Percentiles rank a stretch among this genome's conserved stretches.
Evolutionary conservation across 2,113 vertebrate genomes (phyloP).

Genomic region (Seriola aureovittata): DNA sequence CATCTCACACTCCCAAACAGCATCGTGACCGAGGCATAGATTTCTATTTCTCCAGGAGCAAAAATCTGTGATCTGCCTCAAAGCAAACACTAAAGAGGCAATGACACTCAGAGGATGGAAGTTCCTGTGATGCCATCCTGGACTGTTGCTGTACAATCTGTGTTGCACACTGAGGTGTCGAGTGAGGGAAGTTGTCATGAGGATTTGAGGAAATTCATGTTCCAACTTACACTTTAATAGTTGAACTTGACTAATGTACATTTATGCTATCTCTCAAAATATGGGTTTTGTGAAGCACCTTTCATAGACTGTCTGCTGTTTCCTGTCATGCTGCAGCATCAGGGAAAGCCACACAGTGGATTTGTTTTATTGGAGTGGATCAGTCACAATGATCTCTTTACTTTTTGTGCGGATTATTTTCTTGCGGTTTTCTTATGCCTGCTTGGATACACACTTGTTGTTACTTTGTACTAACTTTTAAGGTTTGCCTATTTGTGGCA

Average conservation of each 20-base stretch:
- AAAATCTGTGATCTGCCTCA: slow-evolving; percentile 51
- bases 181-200: not conserved
- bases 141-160: slow-evolving; percentile 1
- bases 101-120: not conserved
- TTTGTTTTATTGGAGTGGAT: not conserved
- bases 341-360: not conserved
- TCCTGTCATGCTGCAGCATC: slow-evolving; percentile 19
- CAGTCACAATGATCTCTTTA: not conserved
- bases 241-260: not conserved
- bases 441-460: not conserved
- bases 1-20: slow-evolving; percentile 71
- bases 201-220: slow-evolving; percentile 18
- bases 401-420: not conserved
- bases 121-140: not conserved
- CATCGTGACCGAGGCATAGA: slow-evolving; percentile 85
- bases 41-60: slow-evolving; percentile 88
- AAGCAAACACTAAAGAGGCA: not conserved
- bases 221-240: not conserved
- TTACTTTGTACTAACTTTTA: not conserved
- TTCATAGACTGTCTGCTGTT: not conserved
- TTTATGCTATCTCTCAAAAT: not conserved
- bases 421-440: not conserved
- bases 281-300: not conserved
- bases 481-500: not conserved
- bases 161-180: not conserved